These are phyloP conservation scores for Apocrypta bakeri DNA, from an alignment of 1,140 invertebrate genomes.

Conservation along the genomic window DNA sequence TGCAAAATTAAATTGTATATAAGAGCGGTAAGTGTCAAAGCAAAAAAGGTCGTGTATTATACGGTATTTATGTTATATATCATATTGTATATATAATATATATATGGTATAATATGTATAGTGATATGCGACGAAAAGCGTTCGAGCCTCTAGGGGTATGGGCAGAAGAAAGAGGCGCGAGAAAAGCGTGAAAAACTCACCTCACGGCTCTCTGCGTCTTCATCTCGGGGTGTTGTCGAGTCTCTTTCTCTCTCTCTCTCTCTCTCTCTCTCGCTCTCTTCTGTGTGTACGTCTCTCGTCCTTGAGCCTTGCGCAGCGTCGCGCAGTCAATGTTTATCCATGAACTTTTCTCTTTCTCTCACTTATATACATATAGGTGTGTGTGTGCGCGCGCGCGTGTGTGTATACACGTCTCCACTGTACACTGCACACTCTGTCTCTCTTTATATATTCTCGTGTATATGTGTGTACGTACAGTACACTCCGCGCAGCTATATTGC, in stretches of 20 bases:
- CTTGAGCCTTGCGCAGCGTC: conserved; percentile 18
- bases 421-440: not conserved
- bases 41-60: no score
- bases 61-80: no score
- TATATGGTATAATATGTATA: no score
- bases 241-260: not conserved
- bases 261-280: no score
- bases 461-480: no score
- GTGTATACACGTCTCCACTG: not conserved
- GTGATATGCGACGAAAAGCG: no score
- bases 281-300: conserved; percentile 4
- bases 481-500: not conserved
- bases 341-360: conserved; percentile 30
- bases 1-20: no score
- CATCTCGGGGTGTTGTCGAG: conserved; percentile 7
- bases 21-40: no score
- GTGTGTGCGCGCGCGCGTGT: no score
- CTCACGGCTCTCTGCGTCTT: conserved; percentile 49
- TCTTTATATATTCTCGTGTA: not conserved
- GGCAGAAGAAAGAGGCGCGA: not conserved
- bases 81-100: no score
- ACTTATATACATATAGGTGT: no score
- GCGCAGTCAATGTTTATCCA: conserved; percentile 42
- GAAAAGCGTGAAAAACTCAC: conserved; percentile 40
- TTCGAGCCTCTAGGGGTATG: no score